These are phyloP conservation scores for Neuroterus valhalla DNA, from an alignment of 1,140 invertebrate species.

Conservation along the genomic window DNA sequence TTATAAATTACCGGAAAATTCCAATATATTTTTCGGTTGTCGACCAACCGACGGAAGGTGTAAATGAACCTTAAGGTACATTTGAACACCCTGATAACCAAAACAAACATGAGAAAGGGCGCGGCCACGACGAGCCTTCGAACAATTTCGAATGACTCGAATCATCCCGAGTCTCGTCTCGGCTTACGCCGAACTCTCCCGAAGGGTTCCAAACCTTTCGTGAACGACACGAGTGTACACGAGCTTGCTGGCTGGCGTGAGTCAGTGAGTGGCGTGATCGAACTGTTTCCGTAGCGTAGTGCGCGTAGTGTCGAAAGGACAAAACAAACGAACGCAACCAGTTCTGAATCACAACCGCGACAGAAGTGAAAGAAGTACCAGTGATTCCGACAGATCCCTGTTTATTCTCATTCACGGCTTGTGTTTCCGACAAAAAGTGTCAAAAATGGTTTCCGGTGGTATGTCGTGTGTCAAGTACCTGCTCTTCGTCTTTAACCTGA, in stretches of 20 bases:
- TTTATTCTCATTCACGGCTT: background rate
- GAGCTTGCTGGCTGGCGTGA: background rate
- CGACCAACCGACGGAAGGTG: too few species aligned
- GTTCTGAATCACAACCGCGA: background rate
- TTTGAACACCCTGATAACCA: too few species aligned
- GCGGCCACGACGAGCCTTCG: background rate
- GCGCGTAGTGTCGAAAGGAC: conserved; percentile 2
- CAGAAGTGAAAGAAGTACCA: background rate
- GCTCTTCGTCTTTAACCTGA: conserved; percentile 88
- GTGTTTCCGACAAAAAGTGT: background rate
- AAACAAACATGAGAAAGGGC: background rate
- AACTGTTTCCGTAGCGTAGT: conserved; percentile 21
- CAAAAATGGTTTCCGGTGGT: conserved; percentile 82
- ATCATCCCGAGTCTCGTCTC: background rate
- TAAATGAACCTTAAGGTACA: too few species aligned
- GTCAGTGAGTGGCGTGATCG: background rate
- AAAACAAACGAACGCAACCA: background rate
- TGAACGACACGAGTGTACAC: background rate
- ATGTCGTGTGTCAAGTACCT: conserved; percentile 88
- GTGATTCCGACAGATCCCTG: too few species aligned
- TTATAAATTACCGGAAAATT: too few species aligned
- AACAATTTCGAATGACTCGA: conserved; percentile 1
- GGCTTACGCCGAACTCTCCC: background rate
- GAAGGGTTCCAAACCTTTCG: background rate
- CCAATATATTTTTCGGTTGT: too few species aligned